phyloP scores from a whole-genome alignment of 2,888 invertebrate genomes.

The Pheosia gnoma region DNA sequence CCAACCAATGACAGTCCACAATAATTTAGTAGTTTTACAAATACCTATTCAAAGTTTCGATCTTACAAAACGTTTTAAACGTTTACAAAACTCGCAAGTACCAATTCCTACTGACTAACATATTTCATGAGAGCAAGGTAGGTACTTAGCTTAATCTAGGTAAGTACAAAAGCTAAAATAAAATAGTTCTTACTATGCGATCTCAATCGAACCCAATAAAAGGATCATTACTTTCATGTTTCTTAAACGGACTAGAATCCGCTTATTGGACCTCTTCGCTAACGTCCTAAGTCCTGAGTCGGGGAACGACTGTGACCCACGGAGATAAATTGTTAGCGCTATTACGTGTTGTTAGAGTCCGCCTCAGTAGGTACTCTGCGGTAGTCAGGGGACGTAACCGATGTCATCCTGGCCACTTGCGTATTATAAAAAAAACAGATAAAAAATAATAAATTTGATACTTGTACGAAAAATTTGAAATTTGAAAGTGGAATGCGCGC shows the following conservation, averaged over 20 bases:
- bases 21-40: no score
- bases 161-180: background rate
- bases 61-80: no score
- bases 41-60: no score
- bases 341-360: conserved; percentile 74
- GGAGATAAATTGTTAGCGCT: conserved; percentile 76
- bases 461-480: conserved; percentile 13
- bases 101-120: no score
- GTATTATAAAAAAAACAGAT: conserved; percentile 30
- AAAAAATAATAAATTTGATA: conserved; percentile 23
- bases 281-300: conserved; percentile 57
- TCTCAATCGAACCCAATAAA: background rate
- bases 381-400: conserved; percentile 62
- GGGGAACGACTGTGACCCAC: conserved; percentile 68
- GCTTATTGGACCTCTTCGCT: conserved; percentile 57
- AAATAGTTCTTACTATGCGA: background rate
- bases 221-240: conserved; percentile 5
- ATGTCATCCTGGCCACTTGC: conserved; percentile 47
- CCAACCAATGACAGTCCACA: no score
- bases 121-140: no score
- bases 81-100: no score
- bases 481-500: conserved; percentile 40
- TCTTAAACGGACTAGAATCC: conserved; percentile 27
- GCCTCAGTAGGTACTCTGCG: conserved; percentile 64
- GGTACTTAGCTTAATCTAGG: no score